Evolutionary conservation across 1,140 invertebrate species (phyloP).

Genomic region (Drosophila funebris): DNA sequence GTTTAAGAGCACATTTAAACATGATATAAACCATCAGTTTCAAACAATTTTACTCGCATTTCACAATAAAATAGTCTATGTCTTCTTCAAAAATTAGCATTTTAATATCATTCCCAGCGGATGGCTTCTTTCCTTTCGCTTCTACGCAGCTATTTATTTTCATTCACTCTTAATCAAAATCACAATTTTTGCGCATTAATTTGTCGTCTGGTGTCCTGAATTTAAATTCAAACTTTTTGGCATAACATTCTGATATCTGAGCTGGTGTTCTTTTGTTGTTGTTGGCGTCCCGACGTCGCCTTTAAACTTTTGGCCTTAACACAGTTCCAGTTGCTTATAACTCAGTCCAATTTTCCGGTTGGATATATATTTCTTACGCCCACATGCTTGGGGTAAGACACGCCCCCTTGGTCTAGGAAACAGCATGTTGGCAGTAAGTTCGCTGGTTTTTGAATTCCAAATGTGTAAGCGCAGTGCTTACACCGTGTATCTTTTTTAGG

Average conservation of each 20-base stretch:
- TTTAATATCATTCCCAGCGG: slow-evolving; percentile 26
- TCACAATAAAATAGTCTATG: slow-evolving; percentile 13
- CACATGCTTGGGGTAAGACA: slow-evolving; percentile 9
- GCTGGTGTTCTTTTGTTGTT: not conserved
- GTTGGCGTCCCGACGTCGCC: not conserved
- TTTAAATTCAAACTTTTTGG: slow-evolving; percentile 33
- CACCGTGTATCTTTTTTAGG: slow-evolving; percentile 25
- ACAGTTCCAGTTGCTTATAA: too few species aligned
- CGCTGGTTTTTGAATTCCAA: slow-evolving; percentile 61
- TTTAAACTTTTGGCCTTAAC: slow-evolving; percentile 21
- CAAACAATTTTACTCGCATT: not conserved
- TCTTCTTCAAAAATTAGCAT: slow-evolving; percentile 25
- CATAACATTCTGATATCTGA: slow-evolving; percentile 25
- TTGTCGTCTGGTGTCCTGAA: slow-evolving; percentile 34
- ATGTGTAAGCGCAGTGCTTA: slow-evolving; percentile 33
- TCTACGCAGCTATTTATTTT: slow-evolving; percentile 32
- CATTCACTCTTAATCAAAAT: slow-evolving; percentile 49
- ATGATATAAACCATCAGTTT: not conserved
- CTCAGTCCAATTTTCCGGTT: slow-evolving; percentile 21
- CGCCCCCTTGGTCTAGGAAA: slow-evolving; percentile 25
- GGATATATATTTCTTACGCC: slow-evolving; percentile 30
- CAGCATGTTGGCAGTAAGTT: slow-evolving; percentile 15
- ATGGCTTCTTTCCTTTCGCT: slow-evolving; percentile 8
- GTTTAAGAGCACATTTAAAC: slow-evolving; percentile 1
- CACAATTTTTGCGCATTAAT: slow-evolving; percentile 47